Evolutionary conservation across 2,797 vertebrate species (phyloP), one percentile per base, ranked within the genome.

Genomic region (Eulemur mongoz): DNA sequence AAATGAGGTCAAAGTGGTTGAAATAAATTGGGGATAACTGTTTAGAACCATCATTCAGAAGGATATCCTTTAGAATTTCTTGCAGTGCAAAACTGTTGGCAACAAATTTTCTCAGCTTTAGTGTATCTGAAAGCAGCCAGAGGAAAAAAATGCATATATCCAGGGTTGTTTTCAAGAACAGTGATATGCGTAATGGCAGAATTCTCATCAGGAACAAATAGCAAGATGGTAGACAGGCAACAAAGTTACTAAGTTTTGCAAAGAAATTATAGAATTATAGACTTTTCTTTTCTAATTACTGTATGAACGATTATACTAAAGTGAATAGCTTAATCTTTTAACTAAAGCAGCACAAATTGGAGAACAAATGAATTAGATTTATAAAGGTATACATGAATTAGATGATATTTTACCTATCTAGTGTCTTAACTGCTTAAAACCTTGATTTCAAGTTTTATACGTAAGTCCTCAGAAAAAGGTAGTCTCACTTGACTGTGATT

Each of bases 201-300:
- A 15, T 78, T 89, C 38, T 81, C 9, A 52, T 84, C 45, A 85
- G 73, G 18, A 92, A 76, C 38, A 96, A 52, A 45, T 86, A 78
- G 11, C 54, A 89, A 81, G 69, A 59, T 57, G n/a, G 32, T 48
- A 38, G 43, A 82, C 12, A 75, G 40, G 70, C 27, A 67, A 13
- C 17, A 0, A 50, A 35, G 18, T 65, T 67, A 20, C 27, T 78
- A 67, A 84, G 69, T 73, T 76, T 89, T 93, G n/a, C 35, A 76
- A 43, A 73, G 65, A 95, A 69, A 50, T 94, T 61, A 43, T 73
- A 38, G 20, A 83, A 78, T 69, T 63, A 43, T 43, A 79, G 87
- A 81, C 86, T 91, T 63, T 67, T 72, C 54, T 92, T 93, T 94
- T 80, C 69, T 80, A 67, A 52, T 89, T 91, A 35, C 35, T 87